phyloP scores from a whole-genome alignment of 2,888 invertebrate genomes.

The Cheilosia pagana region DNA sequence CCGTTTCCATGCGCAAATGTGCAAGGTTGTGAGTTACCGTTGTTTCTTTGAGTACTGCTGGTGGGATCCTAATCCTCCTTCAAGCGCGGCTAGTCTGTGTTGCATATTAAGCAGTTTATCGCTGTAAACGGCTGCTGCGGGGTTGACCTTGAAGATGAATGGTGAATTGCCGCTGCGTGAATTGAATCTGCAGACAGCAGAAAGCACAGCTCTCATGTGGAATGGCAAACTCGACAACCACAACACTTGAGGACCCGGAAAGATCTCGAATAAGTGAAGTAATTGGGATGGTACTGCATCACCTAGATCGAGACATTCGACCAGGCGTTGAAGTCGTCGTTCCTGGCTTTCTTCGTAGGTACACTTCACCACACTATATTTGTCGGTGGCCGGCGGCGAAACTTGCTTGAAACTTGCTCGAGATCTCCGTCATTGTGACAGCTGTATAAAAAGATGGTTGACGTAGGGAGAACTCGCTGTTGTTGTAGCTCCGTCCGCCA shows the following conservation, averaged over 20 bases:
- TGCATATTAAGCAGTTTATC: not conserved
- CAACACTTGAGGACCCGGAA: constrained; percentile 18
- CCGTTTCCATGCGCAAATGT: constrained; percentile 19
- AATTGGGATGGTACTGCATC: constrained; percentile 19
- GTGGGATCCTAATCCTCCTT: not conserved
- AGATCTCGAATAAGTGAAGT: constrained; percentile 22
- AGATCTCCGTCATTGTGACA: no score
- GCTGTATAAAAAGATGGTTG: no score
- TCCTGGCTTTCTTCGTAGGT: constrained; percentile 22
- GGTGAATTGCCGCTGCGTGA: not conserved
- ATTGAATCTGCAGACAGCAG: not conserved
- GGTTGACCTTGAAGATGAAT: not conserved
- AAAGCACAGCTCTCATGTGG: not conserved
- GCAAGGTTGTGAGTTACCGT: constrained; percentile 6
- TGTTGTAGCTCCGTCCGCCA: no score
- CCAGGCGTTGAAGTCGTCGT: not conserved
- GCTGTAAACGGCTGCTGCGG: not conserved
- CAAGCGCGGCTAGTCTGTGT: not conserved
- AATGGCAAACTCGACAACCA: no score
- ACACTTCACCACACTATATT: constrained; percentile 5
- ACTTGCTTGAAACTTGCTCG: no score
- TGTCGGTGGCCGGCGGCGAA: constrained; percentile 4
- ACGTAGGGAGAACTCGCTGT: no score
- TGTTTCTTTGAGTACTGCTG: constrained; percentile 1
- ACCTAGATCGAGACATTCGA: constrained; percentile 23